Evolutionary conservation across 64 coral and sea anemone species (phyloP), one percentile per base, ranked within the genome.

Genomic region (Hydrozoanthus tunicans): DNA sequence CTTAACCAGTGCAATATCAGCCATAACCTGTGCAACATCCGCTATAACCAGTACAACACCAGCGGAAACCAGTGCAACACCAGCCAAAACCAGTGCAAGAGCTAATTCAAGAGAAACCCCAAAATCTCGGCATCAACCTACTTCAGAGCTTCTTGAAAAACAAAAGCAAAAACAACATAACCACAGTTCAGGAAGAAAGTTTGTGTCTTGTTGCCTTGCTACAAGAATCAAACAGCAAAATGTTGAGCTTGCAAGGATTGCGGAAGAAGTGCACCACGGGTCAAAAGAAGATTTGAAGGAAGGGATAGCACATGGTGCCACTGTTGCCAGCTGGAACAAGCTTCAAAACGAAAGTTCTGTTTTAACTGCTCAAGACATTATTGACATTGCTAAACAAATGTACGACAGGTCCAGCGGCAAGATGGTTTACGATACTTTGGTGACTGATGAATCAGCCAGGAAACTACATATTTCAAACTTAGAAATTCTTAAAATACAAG

Each of bases 251-350:
- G 6, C 1, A 84, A 84, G 27, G 67, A 84, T 84, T 13, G 64
- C 81, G 20, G 14, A 65, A 54, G 80, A 82, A 13, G 65, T 82
- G 63, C 59, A 82, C n/a, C 80, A 82, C 64, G 80, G 80, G 13
- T 20, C 63, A 55, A 83, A 83, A 56, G 63, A 56, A 83, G 81
- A 83, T 68, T 20, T 83, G 10, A 69, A 20, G 51, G 63, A 83
- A 15, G 81, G 81, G 59, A 83, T 83, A 83, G 81, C 81, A 17
- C 52, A 83, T 53, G 51, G 81, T 83, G 81, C 81, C 6, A 54
- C 81, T 55, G 81, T 83, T 82, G 80, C 61, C 3, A 82, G 80
- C 25, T 51, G 3, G 25, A 82, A 82, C 61, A 82, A 81, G 11
- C 24, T 14, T 23, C 59, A 63, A 62, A 51, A 59, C 51, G 79